A percentile compares a stretch with the other conserved stretches of the same genome.
phyloP scores from a whole-genome alignment of 2,888 invertebrate species.

The Hipparchia sbordonii region DNA sequence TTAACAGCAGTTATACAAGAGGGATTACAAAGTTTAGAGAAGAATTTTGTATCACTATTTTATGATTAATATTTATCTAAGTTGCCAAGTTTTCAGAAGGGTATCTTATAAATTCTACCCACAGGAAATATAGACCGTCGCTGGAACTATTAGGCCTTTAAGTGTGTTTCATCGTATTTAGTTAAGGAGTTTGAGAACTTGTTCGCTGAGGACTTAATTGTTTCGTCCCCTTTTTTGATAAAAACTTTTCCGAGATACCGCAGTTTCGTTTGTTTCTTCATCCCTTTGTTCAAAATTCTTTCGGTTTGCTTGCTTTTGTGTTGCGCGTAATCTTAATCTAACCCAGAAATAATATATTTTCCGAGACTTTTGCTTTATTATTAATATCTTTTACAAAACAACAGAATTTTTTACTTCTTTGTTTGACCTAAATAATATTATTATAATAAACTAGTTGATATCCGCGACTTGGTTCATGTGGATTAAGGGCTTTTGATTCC shows the following conservation, averaged over 20 bases:
- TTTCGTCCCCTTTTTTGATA: conserved; percentile 50
- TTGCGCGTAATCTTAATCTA: conserved; percentile 10
- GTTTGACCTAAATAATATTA: not conserved
- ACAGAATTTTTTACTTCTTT: not conserved
- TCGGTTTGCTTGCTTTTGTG: conserved; percentile 18
- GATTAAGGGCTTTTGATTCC: too few relatives aligned
- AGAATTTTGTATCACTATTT: not conserved
- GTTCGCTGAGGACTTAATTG: conserved; percentile 63
- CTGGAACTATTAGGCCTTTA: conserved; percentile 52
- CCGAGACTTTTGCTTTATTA: conserved; percentile 3
- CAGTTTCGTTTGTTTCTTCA: conserved; percentile 37
- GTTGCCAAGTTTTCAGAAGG: not conserved
- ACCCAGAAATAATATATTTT: not conserved
- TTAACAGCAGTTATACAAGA: too few relatives aligned
- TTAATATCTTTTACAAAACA: not conserved
- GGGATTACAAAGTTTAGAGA: too few relatives aligned
- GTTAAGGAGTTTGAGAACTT: conserved; percentile 58
- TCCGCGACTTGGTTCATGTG: too few relatives aligned
- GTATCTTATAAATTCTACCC: not conserved
- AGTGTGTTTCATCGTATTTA: conserved; percentile 60
- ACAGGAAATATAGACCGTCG: not conserved
- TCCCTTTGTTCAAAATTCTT: conserved; percentile 26
- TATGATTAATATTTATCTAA: not conserved
- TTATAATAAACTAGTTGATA: too few relatives aligned
- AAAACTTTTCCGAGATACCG: conserved; percentile 37